Base-by-base conservation (phyloP, 1,140 invertebrate species). In the Penaeus indicus region DNA sequence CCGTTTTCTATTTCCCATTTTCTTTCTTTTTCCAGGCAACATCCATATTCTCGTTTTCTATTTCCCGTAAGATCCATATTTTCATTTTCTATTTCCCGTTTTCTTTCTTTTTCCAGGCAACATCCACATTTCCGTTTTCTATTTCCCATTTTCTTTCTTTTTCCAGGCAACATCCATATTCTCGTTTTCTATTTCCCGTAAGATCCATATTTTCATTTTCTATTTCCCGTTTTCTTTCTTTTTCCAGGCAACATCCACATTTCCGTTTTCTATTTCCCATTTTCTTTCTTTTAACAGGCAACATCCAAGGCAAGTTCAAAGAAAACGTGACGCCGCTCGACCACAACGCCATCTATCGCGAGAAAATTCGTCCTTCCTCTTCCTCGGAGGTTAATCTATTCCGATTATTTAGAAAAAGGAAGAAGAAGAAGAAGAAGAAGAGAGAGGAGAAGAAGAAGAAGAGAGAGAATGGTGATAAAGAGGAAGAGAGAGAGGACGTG, bases 251-350 rank as follows among this genome's bases (percentile, higher is more conserved):
- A 47, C 47, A 47, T 47, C 32, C 32, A 0, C 2, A 32, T 32
- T 32, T 2, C 32, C 32, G 38, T 42, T 42, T 42, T 42, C 38
- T 42, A 54, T 25, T 42, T 42, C 38, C 16, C 54, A 16, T 54
- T 81, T 8, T 81, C 21, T 61, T 27, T 81, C 25, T 77, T 75
- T 25, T 27, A 61, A 21, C 85, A 87, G 85, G 85, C 22, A 87
- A 87, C 78, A 80, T 82, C 47, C 78, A 87, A 87, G n/a, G 82
- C 38, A 21, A 60, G 78, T 87, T 87, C 64, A 87, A 87, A 62
- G 85, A 87, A 62, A 87, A 87, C 25, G 85, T 87, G 32, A 78
- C 67, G 10, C 85, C 85, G 19, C 78, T 87, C 18, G 82, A 82
- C 85, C 80, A 78, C 11, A 78, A 79, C 22, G 85, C 85, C 47